Percentiles rank a stretch among this genome's conserved stretches.
phyloP scores from a whole-genome alignment of 2,113 vertebrate species.

The Aptenodytes forsteri region DNA sequence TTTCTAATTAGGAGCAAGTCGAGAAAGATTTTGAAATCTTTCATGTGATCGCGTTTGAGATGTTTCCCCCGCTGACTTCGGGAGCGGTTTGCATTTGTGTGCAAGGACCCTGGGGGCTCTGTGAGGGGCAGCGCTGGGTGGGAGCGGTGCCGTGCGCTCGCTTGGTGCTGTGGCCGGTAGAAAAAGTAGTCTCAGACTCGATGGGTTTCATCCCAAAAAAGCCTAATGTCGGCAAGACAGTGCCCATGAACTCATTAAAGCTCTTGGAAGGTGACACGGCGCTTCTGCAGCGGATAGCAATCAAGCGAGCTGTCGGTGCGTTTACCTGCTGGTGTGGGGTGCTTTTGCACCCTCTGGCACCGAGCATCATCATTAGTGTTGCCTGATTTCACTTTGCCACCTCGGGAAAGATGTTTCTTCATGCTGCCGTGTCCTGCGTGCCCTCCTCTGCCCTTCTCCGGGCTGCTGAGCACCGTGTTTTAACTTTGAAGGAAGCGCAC shows the following conservation, averaged over 20 bases:
- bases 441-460: not conserved
- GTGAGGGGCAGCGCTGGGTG: not conserved
- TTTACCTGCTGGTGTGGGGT: not conserved
- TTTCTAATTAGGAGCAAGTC: not conserved
- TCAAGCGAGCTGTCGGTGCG: not conserved
- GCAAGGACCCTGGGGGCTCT: not conserved
- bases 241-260: not conserved
- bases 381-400: not conserved
- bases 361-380: not conserved
- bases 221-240: not conserved
- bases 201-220: not conserved
- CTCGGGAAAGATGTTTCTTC: not conserved
- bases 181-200: not conserved
- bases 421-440: not conserved
- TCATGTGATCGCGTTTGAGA: not conserved
- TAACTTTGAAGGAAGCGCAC: not conserved
- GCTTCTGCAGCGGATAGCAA: not conserved
- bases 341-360: constrained; percentile 3
- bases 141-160: not conserved
- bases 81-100: not conserved
- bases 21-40: not conserved
- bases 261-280: not conserved
- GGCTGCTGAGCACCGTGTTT: not conserved
- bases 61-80: accelerated
- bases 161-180: not conserved